Base-by-base conservation (phyloP, 53 echinoderm and acorn worm species). In the Apostichopus leukothele region DNA sequence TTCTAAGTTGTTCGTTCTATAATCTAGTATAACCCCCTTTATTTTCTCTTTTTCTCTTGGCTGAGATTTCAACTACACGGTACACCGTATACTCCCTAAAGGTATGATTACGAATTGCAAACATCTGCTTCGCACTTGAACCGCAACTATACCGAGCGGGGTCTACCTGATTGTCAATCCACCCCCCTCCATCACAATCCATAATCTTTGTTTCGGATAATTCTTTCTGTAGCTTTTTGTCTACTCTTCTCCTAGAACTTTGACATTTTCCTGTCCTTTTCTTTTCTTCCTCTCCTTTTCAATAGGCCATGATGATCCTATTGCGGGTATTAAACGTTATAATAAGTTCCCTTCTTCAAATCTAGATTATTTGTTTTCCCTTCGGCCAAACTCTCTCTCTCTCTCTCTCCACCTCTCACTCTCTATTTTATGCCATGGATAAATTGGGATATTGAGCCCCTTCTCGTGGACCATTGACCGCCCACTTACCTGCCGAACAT, bases 371-470 rank as follows among this genome's bases (percentile, higher is more conserved):
- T 51, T 78, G 50, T 51, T 51, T 51, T 51, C 78, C 78, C 79
- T 19, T 16, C 39, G 39, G 39, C 39, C 39, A 39, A 39, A 4
- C 14, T 63, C 63, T 63, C 16, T 63, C 0, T 63, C 63, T 63
- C n/a, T n/a, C n/a, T n/a, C n/a, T n/a, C 10, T 14, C 61, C 10
- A 61, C 61, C 61, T 6, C 16, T 63, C 16, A 13, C 16, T 6
- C 16, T 16, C 0, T 63, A 6, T 11, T 6, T 16, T 13, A 11
- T 51, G n/a, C 75, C 79, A 79, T 79, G 39, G 79, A 79, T 79
- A 79, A 79, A 79, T 79, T 79, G 79, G 52, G 53, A 79, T 79
- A 79, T 79, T 79, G 79, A 79, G 53, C 79, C 79, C 79, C 51
- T 19, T n/a, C 79, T 52, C 79, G 14, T 52, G 18, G 79, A 13